Evolutionary conservation across 1,140 invertebrate genomes (phyloP).

Genomic region (Drosophila rhopaloa): DNA sequence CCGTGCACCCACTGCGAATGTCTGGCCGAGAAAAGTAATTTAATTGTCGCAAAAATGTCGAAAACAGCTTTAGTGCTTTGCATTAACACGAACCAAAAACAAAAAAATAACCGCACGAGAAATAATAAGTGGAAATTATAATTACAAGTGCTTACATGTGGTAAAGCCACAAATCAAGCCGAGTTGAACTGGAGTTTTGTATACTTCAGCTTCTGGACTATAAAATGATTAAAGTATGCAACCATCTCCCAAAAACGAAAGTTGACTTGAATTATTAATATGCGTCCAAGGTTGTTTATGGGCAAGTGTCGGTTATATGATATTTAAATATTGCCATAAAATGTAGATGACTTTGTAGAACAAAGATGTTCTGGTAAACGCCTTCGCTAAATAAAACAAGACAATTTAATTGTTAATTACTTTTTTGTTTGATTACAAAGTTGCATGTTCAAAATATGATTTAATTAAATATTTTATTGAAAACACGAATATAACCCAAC

Average conservation of each 20-base stretch:
- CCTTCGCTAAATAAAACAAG: neutral
- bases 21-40: conserved; percentile 80
- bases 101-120: conserved; percentile 33
- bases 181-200: conserved; percentile 14
- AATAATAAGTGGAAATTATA: conserved; percentile 79
- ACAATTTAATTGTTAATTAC: too few species aligned
- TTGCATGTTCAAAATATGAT: too few species aligned
- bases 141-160: conserved; percentile 74
- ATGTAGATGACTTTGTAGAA: conserved; percentile 35
- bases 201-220: conserved; percentile 12
- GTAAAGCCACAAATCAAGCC: conserved; percentile 28
- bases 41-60: conserved; percentile 81
- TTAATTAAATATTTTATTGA: too few species aligned
- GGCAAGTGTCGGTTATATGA: conserved; percentile 65
- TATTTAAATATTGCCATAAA: conserved; percentile 67
- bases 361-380: conserved; percentile 15
- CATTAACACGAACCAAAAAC: conserved; percentile 65
- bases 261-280: conserved; percentile 66
- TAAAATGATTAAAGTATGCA: conserved; percentile 53
- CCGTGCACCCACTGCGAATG: conserved; percentile 51
- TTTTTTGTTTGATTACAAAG: too few species aligned
- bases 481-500: too few species aligned
- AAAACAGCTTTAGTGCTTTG: conserved; percentile 76
- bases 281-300: conserved; percentile 67
- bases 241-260: conserved; percentile 26